phyloP scores from a whole-genome alignment of 1,140 invertebrate genomes.

The Apocrypta bakeri region DNA sequence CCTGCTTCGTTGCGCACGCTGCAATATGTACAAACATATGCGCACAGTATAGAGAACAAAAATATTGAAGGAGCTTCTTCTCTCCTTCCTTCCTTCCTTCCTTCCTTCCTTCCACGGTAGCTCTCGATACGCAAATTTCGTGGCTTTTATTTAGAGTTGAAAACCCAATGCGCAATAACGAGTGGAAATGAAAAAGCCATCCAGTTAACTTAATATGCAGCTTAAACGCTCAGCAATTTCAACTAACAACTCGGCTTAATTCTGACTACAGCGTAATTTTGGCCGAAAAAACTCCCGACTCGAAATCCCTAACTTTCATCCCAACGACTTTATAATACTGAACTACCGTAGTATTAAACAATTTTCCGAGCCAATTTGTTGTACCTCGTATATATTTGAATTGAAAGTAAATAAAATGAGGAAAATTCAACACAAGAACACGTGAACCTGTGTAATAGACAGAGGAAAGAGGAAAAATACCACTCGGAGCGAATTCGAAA shows the following conservation, averaged over 20 bases:
- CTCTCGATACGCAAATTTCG: background rate
- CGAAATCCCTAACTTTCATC: background rate
- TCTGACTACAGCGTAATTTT: background rate
- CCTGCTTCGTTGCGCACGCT: background rate
- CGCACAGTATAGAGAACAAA: no score
- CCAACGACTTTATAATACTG: background rate
- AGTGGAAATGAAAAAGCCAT: background rate
- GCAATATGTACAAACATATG: background rate
- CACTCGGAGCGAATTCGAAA: no score
- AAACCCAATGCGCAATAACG: background rate
- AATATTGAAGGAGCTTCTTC: no score
- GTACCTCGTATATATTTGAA: no score
- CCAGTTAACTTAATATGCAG: background rate
- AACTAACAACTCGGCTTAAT: background rate
- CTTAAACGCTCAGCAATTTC: background rate
- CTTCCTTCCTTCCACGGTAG: no score
- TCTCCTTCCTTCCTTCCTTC: no score
- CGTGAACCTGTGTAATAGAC: background rate
- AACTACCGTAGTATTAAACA: background rate
- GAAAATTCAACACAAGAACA: no score
- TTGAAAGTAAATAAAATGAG: no score
- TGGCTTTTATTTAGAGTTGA: background rate
- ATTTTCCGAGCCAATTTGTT: constrained; percentile 21
- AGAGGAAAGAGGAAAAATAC: background rate
- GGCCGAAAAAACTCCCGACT: background rate